Conservation (phyloP, 2,888 invertebrate genomes). For the Stenolophus ochropezus region DNA sequence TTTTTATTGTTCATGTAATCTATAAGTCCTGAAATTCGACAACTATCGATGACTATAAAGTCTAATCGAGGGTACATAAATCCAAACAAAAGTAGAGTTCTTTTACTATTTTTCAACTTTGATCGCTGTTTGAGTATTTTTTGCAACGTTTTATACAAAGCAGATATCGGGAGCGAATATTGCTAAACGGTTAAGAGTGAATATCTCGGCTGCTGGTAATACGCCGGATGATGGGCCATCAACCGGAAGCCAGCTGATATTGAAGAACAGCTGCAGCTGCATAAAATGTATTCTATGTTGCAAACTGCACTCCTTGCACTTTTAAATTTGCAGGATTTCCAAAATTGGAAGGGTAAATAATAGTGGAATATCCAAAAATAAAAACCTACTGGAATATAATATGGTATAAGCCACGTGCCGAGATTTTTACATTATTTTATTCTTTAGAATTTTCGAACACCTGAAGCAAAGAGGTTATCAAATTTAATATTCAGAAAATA, state of each 20-base stretch:
- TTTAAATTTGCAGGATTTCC: background rate
- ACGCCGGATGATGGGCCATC: constrained; percentile 10
- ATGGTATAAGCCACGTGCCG: background rate
- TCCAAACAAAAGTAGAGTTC: background rate
- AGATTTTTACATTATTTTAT: background rate
- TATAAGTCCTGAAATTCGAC: too few species aligned
- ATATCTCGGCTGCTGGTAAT: constrained; percentile 33
- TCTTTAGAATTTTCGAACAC: too few species aligned
- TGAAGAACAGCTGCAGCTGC: constrained; percentile 31
- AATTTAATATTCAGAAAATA: too few species aligned
- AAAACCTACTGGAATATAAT: background rate
- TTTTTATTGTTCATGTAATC: too few species aligned
- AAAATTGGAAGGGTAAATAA: background rate
- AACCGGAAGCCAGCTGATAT: background rate
- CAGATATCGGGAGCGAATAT: constrained; percentile 21
- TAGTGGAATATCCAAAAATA: background rate
- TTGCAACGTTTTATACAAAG: background rate
- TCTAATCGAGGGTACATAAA: too few species aligned
- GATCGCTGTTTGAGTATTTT: background rate
- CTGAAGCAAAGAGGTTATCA: too few species aligned
- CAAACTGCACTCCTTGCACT: background rate
- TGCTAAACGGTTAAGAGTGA: constrained; percentile 13
- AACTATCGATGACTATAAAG: too few species aligned
- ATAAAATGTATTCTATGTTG: constrained; percentile 15
- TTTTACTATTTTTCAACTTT: background rate